Base-by-base conservation (phyloP, 1,140 invertebrate genomes). In the Tetragnatha versicolor region DNA sequence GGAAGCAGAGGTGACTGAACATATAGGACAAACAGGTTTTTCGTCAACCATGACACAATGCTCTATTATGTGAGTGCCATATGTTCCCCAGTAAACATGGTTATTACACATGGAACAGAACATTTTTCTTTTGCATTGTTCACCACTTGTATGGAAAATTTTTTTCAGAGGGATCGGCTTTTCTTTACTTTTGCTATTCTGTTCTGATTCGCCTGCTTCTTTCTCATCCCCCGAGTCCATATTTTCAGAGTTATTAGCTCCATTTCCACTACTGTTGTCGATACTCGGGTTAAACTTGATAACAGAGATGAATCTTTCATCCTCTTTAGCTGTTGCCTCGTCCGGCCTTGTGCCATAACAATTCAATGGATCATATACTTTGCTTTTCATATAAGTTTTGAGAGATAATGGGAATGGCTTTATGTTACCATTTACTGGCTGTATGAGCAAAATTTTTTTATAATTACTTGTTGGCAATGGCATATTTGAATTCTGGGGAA, bases 181-280 rank as follows among this genome's bases (percentile, higher is more conserved):
- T 29, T 14, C 20, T 29, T 55, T 55, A n/a, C 12, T 47, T 17
- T 47, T 47, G 5, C 2, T 93, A 92, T 83, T 90, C 89, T 83
- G 89, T 91, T 73, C 89, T 87, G 82, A 91, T 91, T 58, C 89
- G 88, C 82, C 90, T 86, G 75, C 90, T 90, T 83, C 90, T 91
- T 84, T 47, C 5, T 91, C 89, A 69, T 89, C 90, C 82, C 65
- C 89, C 0, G 84, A 86, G 79, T 84, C 88, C 58, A 89, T 83
- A 1, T 93, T 94, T 85, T 96, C 95, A 82, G 95, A 94, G 29
- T 17, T 60, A n/a, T n/a, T n/a, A n/a, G n/a, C n/a, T n/a, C n/a
- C n/a, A n/a, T n/a, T n/a, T n/a, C n/a, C n/a, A n/a, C n/a, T n/a
- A n/a, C n/a, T n/a, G n/a, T n/a, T n/a, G n/a, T n/a, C n/a, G n/a